Percentiles rank a stretch among this genome's conserved stretches.
Evolutionary conservation across 2,888 invertebrate genomes (phyloP).

Genomic region (Spatulosminthurus flaviceps): DNA sequence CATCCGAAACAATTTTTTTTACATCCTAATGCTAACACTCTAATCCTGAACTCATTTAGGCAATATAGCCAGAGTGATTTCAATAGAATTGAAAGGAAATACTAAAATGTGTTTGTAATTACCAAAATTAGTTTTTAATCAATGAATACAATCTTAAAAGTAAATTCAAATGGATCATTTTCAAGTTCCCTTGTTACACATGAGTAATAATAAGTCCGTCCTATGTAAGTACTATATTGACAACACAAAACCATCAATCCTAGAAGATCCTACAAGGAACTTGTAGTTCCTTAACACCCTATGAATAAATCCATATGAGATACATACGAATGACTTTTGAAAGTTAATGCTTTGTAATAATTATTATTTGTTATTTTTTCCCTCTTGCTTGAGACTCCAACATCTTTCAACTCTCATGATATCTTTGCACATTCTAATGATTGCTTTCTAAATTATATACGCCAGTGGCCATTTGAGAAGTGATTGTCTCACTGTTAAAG

Average conservation of each 20-base stretch:
- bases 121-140: slow-evolving; percentile 33
- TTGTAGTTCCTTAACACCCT: no score
- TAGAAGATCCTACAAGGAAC: no score
- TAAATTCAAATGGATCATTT: slow-evolving; percentile 5
- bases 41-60: neutral
- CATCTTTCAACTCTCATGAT: no score
- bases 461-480: neutral
- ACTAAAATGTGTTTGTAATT: slow-evolving; percentile 21
- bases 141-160: neutral
- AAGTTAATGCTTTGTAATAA: no score
- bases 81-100: neutral
- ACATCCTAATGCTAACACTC: neutral
- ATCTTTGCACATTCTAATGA: neutral
- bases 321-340: no score
- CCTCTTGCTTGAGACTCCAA: no score
- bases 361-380: no score
- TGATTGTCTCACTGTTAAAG: neutral
- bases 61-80: neutral
- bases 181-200: no score
- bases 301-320: no score
- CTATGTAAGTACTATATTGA: no score
- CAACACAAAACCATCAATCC: no score
- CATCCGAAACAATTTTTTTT: neutral
- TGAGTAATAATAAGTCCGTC: no score
- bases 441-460: neutral